Conservation (phyloP, 2,113 vertebrate genomes). For the Bostrychus sinensis region DNA sequence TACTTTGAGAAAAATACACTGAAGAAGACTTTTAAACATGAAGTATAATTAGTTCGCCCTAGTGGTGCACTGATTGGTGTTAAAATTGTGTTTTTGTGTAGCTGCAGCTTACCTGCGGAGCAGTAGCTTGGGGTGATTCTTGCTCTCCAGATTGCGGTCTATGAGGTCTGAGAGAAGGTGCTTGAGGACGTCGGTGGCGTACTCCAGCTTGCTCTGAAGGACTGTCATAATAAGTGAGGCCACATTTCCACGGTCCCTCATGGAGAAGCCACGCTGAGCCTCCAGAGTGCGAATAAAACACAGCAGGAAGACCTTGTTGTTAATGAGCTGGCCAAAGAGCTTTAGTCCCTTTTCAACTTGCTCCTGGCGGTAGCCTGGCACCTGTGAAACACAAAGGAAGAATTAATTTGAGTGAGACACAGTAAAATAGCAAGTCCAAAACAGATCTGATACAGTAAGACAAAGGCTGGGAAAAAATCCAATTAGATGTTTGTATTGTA, state of each 20-base stretch:
- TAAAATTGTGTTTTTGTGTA: background rate
- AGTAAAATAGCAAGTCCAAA: conserved; percentile 13
- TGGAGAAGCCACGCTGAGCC: conserved; percentile 96
- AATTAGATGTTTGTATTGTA: conserved; percentile 8
- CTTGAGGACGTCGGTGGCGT: conserved; percentile 95
- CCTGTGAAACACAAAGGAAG: conserved; percentile 77
- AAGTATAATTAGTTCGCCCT: background rate
- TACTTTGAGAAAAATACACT: background rate
- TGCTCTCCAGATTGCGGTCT: conserved; percentile 98
- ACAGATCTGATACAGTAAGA: conserved; percentile 4
- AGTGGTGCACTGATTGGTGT: background rate
- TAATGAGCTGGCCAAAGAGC: conserved; percentile 96
- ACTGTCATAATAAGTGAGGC: conserved; percentile 97
- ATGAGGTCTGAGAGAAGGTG: conserved; percentile 97
- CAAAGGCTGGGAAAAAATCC: background rate
- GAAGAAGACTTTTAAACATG: background rate
- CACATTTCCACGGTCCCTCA: conserved; percentile 96
- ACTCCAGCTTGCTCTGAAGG: conserved; percentile 96
- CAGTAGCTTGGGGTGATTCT: conserved; percentile 97
- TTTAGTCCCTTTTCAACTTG: conserved; percentile 96
- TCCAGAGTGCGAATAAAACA: conserved; percentile 97
- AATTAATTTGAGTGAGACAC: conserved; percentile 11
- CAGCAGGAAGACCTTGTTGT: conserved; percentile 96
- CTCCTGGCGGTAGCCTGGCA: conserved; percentile 96
- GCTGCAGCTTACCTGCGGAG: conserved; percentile 86